A percentile compares a stretch with the other conserved stretches of the same genome.
These are phyloP conservation scores for Odontophorus gujanensis DNA, from an alignment of 2,113 vertebrate species.

Conservation along the genomic window DNA sequence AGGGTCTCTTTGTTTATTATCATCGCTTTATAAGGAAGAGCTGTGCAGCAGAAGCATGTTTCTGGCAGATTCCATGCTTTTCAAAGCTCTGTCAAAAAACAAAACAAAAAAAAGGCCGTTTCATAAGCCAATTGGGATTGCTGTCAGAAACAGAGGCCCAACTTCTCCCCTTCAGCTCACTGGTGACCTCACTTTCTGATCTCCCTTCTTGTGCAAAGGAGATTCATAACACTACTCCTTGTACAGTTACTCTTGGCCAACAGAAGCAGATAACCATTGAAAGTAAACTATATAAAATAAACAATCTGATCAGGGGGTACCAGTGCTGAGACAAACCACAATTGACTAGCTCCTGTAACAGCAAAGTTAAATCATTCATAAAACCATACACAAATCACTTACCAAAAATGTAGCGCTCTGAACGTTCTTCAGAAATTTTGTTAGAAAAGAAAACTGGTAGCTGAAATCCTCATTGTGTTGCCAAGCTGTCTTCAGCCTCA, in stretches of 20 bases:
- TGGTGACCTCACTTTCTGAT: not conserved
- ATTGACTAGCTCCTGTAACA: not conserved
- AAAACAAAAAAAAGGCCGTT: not conserved
- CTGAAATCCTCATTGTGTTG: not conserved
- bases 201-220: not conserved
- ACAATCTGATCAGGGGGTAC: not conserved
- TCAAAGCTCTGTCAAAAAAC: not conserved
- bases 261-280: not conserved
- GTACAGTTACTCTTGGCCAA: not conserved
- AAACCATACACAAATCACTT: not conserved
- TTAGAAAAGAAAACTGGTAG: not conserved
- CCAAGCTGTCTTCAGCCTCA: not conserved
- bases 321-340: not conserved
- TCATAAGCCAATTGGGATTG: not conserved
- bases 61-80: not conserved
- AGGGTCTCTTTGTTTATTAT: fast-evolving
- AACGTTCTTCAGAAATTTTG: not conserved
- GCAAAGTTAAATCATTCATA: not conserved
- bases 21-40: not conserved
- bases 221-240: not conserved
- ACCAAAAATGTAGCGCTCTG: not conserved
- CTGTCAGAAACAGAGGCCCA: not conserved
- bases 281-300: too few species aligned
- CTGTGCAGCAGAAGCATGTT: not conserved
- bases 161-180: not conserved